phyloP scores from a whole-genome alignment of 2,888 invertebrate genomes.

The Scaptomyza tumidula region DNA sequence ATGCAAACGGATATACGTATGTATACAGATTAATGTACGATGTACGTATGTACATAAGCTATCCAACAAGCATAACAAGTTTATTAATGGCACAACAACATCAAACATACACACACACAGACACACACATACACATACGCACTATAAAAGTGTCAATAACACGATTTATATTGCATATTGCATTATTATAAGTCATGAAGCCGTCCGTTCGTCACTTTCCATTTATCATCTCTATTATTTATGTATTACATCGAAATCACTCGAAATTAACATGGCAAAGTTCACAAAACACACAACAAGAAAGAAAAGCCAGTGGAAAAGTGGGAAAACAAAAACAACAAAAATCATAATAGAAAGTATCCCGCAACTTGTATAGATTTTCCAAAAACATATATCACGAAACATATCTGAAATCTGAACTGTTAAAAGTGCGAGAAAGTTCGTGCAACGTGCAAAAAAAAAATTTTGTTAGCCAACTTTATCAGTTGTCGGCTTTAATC shows the following conservation, averaged over 20 bases:
- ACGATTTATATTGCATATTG: slow-evolving; percentile 40
- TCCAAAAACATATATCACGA: neutral
- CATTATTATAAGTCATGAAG: slow-evolving; percentile 21
- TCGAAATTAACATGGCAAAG: slow-evolving; percentile 59
- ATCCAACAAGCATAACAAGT: slow-evolving; percentile 58
- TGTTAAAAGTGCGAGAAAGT: slow-evolving; percentile 11
- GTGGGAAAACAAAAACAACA: slow-evolving; percentile 48
- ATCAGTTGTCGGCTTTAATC: neutral
- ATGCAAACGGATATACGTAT: slow-evolving; percentile 51
- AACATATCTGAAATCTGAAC: slow-evolving; percentile 7
- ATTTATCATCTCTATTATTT: slow-evolving; percentile 34
- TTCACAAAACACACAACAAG: slow-evolving; percentile 38
- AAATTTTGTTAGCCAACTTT: neutral
- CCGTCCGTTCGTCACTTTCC: slow-evolving; percentile 43
- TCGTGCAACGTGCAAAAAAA: neutral
- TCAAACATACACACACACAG: neutral
- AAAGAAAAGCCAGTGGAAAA: slow-evolving; percentile 39
- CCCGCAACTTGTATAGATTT: slow-evolving; percentile 1
- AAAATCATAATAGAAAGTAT: slow-evolving; percentile 41
- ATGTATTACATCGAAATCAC: slow-evolving; percentile 41
- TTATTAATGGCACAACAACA: slow-evolving; percentile 34
- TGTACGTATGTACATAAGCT: slow-evolving; percentile 18
- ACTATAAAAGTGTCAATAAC: slow-evolving; percentile 55
- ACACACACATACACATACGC: slow-evolving; percentile 16
- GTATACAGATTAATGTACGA: neutral